Percentiles rank a stretch among this genome's conserved stretches.
Conservation (phyloP, 2,797 vertebrate species). For the Craterocephalus amniculus region DNA sequence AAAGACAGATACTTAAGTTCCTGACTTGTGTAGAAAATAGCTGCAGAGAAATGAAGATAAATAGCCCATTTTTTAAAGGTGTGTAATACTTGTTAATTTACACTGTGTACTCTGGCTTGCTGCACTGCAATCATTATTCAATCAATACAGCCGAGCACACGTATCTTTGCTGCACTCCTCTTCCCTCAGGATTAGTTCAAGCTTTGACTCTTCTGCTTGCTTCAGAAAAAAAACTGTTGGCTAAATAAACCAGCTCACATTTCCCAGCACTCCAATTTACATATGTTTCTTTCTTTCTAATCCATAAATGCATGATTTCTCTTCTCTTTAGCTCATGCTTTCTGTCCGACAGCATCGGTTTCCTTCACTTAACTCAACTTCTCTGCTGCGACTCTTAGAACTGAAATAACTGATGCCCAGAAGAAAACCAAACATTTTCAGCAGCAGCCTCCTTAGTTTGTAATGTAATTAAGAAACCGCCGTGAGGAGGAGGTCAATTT, state of each 20-base stretch:
- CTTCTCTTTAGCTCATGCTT: conserved; percentile 6
- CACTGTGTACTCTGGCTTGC: too few species aligned
- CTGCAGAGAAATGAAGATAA: neutral
- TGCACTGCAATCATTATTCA: neutral
- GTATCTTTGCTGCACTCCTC: neutral
- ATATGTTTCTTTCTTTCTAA: conserved; percentile 27
- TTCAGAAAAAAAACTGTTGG: conserved; percentile 41
- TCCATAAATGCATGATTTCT: conserved; percentile 33
- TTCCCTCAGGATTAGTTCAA: conserved; percentile 11
- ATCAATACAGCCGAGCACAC: neutral
- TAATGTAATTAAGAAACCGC: neutral
- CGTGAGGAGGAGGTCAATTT: neutral
- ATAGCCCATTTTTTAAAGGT: neutral
- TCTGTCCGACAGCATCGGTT: neutral
- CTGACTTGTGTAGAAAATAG: neutral
- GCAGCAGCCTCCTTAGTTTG: neutral
- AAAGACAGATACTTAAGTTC: too few species aligned
- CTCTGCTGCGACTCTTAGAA: neutral
- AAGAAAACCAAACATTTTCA: neutral
- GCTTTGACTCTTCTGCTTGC: neutral
- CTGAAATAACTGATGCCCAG: neutral
- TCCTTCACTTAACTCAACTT: neutral
- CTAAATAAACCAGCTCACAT: conserved; percentile 13
- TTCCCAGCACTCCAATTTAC: conserved; percentile 29
- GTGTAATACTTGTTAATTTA: neutral